phyloP scores from a whole-genome alignment of 2,888 invertebrate species.

The Phalangium opilio region DNA sequence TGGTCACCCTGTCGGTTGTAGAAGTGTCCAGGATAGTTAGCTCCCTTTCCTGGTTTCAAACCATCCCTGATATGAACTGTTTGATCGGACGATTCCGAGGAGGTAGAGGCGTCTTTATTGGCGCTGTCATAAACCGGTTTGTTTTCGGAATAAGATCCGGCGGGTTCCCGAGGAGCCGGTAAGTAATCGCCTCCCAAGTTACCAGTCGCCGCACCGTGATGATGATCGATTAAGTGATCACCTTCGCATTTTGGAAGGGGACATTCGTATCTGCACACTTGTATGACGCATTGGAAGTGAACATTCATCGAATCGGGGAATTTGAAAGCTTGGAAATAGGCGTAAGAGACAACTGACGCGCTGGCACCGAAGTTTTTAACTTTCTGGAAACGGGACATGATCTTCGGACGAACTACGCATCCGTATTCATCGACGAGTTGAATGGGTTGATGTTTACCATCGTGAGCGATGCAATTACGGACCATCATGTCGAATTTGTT shows the following conservation, averaged over 20 bases:
- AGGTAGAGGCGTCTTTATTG: not conserved
- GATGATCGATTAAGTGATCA: conserved; percentile 1
- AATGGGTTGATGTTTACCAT: conserved; percentile 81
- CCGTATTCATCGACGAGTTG: conserved; percentile 85
- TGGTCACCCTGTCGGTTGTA: conserved; percentile 16
- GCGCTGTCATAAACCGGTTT: conserved; percentile 35
- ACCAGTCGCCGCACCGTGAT: too few relatives aligned
- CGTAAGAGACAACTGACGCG: conserved; percentile 83
- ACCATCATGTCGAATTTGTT: conserved; percentile 92
- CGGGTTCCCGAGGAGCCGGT: conserved; percentile 63
- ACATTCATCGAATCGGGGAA: conserved; percentile 95
- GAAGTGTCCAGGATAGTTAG: conserved; percentile 5
- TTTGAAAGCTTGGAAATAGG: conserved; percentile 92
- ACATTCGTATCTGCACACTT: conserved; percentile 72
- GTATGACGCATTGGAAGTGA: conserved; percentile 90
- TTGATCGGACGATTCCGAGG: not conserved
- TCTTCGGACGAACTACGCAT: conserved; percentile 81
- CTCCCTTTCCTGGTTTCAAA: not conserved
- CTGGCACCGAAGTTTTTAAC: conserved; percentile 90
- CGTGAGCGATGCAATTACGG: conserved; percentile 84
- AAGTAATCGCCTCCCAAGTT: conserved; percentile 44
- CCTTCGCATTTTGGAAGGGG: conserved; percentile 16
- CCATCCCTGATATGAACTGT: not conserved
- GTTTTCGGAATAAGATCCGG: conserved; percentile 63
- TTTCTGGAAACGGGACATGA: conserved; percentile 84